These are phyloP conservation scores for Stomorhina lunata DNA, from an alignment of 2,888 invertebrate species.

Conservation along the genomic window DNA sequence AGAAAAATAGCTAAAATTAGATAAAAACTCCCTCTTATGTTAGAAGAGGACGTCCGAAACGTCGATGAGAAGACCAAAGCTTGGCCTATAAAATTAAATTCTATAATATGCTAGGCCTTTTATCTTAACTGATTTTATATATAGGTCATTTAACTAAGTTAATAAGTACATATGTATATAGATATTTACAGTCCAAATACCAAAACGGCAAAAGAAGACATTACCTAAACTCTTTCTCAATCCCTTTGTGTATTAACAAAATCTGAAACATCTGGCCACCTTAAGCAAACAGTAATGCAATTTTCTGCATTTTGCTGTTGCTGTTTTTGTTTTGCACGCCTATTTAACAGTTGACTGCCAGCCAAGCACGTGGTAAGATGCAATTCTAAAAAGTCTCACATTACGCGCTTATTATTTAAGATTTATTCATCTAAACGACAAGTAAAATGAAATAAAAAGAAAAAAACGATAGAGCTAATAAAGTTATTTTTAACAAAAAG, in stretches of 20 bases:
- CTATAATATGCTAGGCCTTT: too few species aligned
- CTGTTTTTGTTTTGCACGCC: conserved; percentile 4
- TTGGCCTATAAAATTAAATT: too few species aligned
- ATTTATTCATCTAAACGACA: background rate
- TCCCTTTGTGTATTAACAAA: background rate
- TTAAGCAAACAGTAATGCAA: background rate
- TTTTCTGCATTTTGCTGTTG: background rate
- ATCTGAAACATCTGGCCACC: conserved; percentile 18
- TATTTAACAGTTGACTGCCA: conserved; percentile 29
- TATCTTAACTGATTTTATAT: too few species aligned
- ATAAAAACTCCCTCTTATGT: too few species aligned
- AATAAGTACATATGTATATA: too few species aligned
- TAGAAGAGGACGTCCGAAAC: too few species aligned
- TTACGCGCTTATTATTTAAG: background rate
- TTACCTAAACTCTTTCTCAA: too few species aligned
- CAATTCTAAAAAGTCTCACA: background rate
- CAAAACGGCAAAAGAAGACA: too few species aligned
- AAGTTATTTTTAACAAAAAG: background rate
- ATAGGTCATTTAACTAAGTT: too few species aligned
- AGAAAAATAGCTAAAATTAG: too few species aligned
- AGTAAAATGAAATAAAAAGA: conserved; percentile 27
- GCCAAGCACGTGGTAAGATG: conserved; percentile 49
- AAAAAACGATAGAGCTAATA: background rate
- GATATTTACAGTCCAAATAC: too few species aligned
- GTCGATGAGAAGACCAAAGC: too few species aligned